A percentile compares a stretch with the other conserved stretches of the same genome.
Conservation (phyloP, 2,888 invertebrate genomes). For the Junonia oenone region DNA sequence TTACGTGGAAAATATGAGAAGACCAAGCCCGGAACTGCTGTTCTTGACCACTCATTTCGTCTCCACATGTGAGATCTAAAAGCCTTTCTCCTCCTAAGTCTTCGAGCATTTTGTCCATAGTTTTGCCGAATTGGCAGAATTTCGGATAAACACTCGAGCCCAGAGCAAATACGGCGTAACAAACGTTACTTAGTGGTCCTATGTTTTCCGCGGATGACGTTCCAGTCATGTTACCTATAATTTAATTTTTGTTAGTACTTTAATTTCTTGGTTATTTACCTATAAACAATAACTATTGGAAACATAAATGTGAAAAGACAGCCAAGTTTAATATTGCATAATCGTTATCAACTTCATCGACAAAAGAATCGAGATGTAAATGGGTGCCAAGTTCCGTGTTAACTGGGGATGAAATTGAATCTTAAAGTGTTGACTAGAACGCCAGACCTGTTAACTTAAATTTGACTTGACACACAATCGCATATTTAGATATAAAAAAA, state of each 20-base stretch:
- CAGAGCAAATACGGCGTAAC: constrained; percentile 95
- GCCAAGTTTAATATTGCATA: too few species aligned
- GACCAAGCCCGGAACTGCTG: constrained; percentile 95
- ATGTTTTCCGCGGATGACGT: constrained; percentile 87
- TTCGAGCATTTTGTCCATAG: constrained; percentile 91
- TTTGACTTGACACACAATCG: too few species aligned
- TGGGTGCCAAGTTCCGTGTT: too few species aligned
- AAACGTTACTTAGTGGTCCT: constrained; percentile 92
- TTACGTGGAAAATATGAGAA: constrained; percentile 89
- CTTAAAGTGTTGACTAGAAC: too few species aligned
- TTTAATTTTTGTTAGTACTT: background rate
- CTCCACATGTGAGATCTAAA: constrained; percentile 88
- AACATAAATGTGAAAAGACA: too few species aligned
- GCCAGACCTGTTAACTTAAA: too few species aligned
- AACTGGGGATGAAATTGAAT: too few species aligned
- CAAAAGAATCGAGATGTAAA: too few species aligned
- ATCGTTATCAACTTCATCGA: too few species aligned
- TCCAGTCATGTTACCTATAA: constrained; percentile 84
- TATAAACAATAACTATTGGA: too few species aligned
- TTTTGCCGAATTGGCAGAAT: constrained; percentile 95
- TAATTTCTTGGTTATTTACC: background rate
- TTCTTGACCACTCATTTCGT: constrained; percentile 97
- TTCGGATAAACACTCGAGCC: constrained; percentile 98
- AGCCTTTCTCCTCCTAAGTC: constrained; percentile 94
- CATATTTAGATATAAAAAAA: too few species aligned